Evolutionary conservation across 2,888 invertebrate species (phyloP).

Genomic region (Cryptocheilus praepositus): DNA sequence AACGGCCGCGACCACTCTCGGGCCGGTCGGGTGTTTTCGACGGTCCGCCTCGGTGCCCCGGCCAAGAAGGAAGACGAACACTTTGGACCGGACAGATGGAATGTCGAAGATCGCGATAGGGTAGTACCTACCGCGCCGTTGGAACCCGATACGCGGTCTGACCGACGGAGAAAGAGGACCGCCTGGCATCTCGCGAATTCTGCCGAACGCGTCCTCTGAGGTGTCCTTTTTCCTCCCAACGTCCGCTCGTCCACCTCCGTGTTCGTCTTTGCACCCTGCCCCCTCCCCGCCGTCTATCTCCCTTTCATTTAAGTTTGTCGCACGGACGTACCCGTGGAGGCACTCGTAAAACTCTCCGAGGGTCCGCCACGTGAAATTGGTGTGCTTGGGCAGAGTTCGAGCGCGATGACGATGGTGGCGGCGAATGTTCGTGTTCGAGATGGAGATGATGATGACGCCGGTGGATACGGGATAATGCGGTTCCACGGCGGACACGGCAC

Average conservation of each 20-base stretch:
- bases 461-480: no score
- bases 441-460: no score
- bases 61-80: constrained; percentile 42
- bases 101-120: constrained; percentile 67
- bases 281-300: constrained; percentile 14
- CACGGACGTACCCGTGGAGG: constrained; percentile 27
- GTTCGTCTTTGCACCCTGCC: background rate
- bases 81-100: constrained; percentile 54
- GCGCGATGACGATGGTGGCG: no score
- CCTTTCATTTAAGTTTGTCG: constrained; percentile 37
- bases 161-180: background rate
- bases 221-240: constrained; percentile 9
- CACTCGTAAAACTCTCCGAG: constrained; percentile 51
- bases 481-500: no score
- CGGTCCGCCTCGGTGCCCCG: constrained; percentile 26
- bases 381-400: no score
- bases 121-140: constrained; percentile 58
- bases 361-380: constrained; percentile 29
- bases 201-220: constrained; percentile 6
- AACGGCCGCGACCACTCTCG: constrained; percentile 21
- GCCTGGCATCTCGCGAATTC: constrained; percentile 17
- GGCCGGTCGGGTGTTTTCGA: no score
- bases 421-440: no score
- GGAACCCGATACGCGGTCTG: constrained; percentile 61
- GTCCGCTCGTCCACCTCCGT: background rate